phyloP scores from a whole-genome alignment of 2,888 invertebrate species.

The Eupithecia centaureata region DNA sequence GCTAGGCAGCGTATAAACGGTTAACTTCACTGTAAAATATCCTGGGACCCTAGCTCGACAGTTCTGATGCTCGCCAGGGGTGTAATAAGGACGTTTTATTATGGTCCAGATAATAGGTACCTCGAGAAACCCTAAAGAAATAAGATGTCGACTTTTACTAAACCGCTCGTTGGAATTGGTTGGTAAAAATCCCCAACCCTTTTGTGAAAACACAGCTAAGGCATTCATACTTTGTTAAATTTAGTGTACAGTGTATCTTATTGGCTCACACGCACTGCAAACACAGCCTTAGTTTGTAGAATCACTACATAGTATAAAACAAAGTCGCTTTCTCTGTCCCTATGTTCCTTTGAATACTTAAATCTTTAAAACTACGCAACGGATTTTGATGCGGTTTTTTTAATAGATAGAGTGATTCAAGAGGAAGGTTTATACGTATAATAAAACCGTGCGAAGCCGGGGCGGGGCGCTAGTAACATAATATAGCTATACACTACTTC shows the following conservation, averaged over 20 bases:
- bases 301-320: too few relatives aligned
- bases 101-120: not conserved
- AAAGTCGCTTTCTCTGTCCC: too few relatives aligned
- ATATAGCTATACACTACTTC: too few relatives aligned
- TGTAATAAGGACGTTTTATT: constrained; percentile 10
- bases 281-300: too few relatives aligned
- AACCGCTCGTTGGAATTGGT: not conserved
- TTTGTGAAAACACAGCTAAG: not conserved
- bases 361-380: too few relatives aligned
- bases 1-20: constrained; percentile 21
- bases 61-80: constrained; percentile 18
- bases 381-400: too few relatives aligned
- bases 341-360: too few relatives aligned
- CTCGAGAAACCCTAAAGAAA: not conserved
- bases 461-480: too few relatives aligned
- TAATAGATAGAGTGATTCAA: too few relatives aligned
- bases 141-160: not conserved
- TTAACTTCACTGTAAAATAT: constrained; percentile 23
- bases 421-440: too few relatives aligned
- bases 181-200: not conserved
- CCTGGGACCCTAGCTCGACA: constrained; percentile 23
- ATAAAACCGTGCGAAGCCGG: too few relatives aligned
- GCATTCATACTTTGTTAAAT: not conserved
- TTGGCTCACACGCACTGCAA: too few relatives aligned
- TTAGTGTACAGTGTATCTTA: not conserved